phyloP scores from a whole-genome alignment of 2,113 vertebrate genomes.

The Dryoscopus gambensis region DNA sequence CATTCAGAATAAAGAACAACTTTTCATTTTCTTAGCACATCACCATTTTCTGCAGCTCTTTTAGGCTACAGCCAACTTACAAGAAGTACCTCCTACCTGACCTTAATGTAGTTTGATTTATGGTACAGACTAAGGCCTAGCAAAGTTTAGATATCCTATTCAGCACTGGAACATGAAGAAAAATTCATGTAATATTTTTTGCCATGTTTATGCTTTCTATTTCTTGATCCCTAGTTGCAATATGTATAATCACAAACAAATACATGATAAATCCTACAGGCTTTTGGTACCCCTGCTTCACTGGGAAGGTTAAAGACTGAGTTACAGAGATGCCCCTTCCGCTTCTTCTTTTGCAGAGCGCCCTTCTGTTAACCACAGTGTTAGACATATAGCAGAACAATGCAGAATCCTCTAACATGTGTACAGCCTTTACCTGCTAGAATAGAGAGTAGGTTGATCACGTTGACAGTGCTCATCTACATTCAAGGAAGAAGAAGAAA shows the following conservation, averaged over 20 bases:
- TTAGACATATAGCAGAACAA: neutral
- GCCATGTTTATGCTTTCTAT: neutral
- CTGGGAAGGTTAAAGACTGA: neutral
- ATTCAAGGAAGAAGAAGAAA: slow-evolving; percentile 89
- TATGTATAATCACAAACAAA: neutral
- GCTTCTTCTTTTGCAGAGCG: neutral
- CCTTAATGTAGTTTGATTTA: neutral
- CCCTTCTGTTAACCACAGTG: neutral
- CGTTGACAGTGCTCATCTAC: slow-evolving; percentile 67
- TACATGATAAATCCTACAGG: neutral
- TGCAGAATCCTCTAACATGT: neutral
- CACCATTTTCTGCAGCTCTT: neutral
- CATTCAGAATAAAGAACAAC: neutral
- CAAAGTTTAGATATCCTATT: neutral
- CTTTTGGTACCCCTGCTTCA: neutral
- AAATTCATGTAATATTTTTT: neutral
- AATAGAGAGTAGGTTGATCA: slow-evolving; percentile 74
- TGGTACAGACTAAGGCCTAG: neutral
- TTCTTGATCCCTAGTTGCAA: neutral
- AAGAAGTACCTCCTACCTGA: neutral
- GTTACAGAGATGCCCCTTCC: neutral
- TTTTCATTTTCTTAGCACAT: neutral
- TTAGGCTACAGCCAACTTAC: neutral
- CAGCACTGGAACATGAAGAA: neutral
- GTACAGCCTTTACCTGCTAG: slow-evolving; percentile 61